Percentiles rank a stretch among this genome's conserved stretches.
These are phyloP conservation scores for Elysia chlorotica DNA, from an alignment of 1,140 invertebrate genomes.

Conservation along the genomic window DNA sequence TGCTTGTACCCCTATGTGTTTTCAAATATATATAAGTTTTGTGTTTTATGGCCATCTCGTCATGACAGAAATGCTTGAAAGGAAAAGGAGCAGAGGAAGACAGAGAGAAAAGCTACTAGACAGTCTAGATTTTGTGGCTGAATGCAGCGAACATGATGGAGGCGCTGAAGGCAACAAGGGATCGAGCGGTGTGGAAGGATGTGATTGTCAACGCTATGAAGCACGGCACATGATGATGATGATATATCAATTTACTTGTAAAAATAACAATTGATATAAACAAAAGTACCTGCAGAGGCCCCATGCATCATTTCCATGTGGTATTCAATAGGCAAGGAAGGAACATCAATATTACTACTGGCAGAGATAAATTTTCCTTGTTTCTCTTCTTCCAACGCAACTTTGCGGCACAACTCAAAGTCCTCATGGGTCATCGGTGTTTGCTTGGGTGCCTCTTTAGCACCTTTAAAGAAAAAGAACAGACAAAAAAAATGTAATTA, in stretches of 20 bases:
- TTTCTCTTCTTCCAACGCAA: not conserved
- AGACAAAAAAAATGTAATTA: not conserved
- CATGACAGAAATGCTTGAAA: too few species aligned
- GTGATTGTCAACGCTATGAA: too few species aligned
- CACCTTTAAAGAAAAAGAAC: not conserved
- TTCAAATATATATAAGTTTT: too few species aligned
- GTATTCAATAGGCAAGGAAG: not conserved
- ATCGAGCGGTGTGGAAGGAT: too few species aligned
- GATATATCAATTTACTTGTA: not conserved
- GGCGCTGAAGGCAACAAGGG: too few species aligned
- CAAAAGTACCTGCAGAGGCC: not conserved
- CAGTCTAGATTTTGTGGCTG: too few species aligned
- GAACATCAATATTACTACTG: not conserved
- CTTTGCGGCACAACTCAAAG: slow-evolving; percentile 9
- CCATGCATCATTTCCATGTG: slow-evolving; percentile 23
- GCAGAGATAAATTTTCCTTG: not conserved
- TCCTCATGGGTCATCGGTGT: slow-evolving; percentile 20
- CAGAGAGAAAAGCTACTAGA: too few species aligned
- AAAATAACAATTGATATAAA: not conserved
- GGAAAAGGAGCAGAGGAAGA: too few species aligned
- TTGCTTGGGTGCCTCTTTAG: not conserved
- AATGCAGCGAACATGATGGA: too few species aligned
- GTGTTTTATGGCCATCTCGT: too few species aligned
- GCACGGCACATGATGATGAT: too few species aligned
- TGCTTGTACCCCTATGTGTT: too few species aligned